These are phyloP conservation scores for Agonopterix alstromeriana DNA, from an alignment of 2,888 invertebrate species.

Conservation along the genomic window DNA sequence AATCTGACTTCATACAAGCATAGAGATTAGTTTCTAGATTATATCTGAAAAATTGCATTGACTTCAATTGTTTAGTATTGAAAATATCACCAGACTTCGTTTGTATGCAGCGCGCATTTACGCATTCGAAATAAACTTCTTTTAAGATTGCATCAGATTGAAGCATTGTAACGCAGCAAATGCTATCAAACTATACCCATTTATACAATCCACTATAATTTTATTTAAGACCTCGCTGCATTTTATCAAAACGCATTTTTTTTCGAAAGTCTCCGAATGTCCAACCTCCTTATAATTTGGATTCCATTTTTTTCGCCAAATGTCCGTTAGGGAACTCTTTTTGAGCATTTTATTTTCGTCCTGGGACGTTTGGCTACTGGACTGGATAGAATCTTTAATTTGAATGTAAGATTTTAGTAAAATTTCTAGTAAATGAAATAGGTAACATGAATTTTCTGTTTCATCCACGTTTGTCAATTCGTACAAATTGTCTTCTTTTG, in stretches of 20 bases:
- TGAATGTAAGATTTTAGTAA: slow-evolving; percentile 35
- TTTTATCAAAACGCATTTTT: slow-evolving; percentile 28
- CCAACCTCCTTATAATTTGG: slow-evolving; percentile 18
- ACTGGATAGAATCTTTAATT: slow-evolving; percentile 13
- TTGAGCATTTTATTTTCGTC: slow-evolving; percentile 29
- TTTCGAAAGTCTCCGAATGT: slow-evolving; percentile 21
- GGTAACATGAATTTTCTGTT: slow-evolving; percentile 44
- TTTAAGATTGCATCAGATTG: slow-evolving; percentile 46
- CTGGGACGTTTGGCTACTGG: slow-evolving; percentile 26
- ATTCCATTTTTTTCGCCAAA: slow-evolving; percentile 62
- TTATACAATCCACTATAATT: slow-evolving; percentile 47
- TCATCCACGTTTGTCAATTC: slow-evolving; percentile 34
- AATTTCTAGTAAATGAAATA: slow-evolving; percentile 47
- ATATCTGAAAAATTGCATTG: too few relatives aligned
- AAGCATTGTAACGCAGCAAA: slow-evolving; percentile 57
- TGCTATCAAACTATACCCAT: slow-evolving; percentile 48
- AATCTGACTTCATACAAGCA: too few relatives aligned
- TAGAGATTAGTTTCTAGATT: too few relatives aligned
- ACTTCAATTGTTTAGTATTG: too few relatives aligned
- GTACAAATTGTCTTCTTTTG: slow-evolving; percentile 18
- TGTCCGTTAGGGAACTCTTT: slow-evolving; percentile 42
- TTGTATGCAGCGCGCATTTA: too few relatives aligned
- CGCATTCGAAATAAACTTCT: too few relatives aligned
- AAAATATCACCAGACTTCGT: too few relatives aligned
- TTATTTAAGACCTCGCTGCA: slow-evolving; percentile 50